Evolutionary conservation across 2,797 vertebrate genomes (phyloP).

Genomic region (Gymnoscopelus microlampas): DNA sequence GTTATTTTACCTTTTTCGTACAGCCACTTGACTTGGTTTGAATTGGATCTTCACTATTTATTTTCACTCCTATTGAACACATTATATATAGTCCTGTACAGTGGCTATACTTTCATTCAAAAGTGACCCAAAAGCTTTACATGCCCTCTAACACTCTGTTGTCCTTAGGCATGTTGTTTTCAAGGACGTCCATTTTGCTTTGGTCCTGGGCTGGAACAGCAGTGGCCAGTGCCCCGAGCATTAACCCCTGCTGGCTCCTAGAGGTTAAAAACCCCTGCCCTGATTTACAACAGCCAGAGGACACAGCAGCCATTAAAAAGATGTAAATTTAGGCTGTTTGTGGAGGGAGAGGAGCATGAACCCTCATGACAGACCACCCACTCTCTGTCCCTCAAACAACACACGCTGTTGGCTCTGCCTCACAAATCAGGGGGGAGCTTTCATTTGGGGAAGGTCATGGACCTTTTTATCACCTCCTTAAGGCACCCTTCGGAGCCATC

Average conservation of each 20-base stretch:
- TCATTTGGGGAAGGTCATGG: slow-evolving; percentile 77
- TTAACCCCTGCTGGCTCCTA: slow-evolving; percentile 63
- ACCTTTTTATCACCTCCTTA: slow-evolving; percentile 80
- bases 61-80: not conserved
- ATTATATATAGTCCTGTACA: not conserved
- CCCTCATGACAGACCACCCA: slow-evolving; percentile 78
- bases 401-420: slow-evolving; percentile 43
- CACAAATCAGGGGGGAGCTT: slow-evolving; percentile 73
- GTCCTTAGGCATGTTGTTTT: slow-evolving; percentile 38
- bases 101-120: slow-evolving; percentile 4
- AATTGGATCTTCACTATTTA: not conserved
- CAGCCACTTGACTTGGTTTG: not conserved
- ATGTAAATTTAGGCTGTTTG: slow-evolving; percentile 79
- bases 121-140: slow-evolving; percentile 28
- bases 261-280: slow-evolving; percentile 63
- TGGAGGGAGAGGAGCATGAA: slow-evolving; percentile 69
- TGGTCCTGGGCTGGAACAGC: slow-evolving; percentile 48
- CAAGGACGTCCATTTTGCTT: slow-evolving; percentile 58
- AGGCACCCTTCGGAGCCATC: slow-evolving; percentile 69
- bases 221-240: slow-evolving; percentile 54
- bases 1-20: not conserved
- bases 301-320: slow-evolving; percentile 75
- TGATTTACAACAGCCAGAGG: slow-evolving; percentile 79
- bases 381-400: slow-evolving; percentile 57
- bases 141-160: slow-evolving; percentile 26